phyloP scores from a whole-genome alignment of 2,888 invertebrate genomes.

The Athalia cordata region DNA sequence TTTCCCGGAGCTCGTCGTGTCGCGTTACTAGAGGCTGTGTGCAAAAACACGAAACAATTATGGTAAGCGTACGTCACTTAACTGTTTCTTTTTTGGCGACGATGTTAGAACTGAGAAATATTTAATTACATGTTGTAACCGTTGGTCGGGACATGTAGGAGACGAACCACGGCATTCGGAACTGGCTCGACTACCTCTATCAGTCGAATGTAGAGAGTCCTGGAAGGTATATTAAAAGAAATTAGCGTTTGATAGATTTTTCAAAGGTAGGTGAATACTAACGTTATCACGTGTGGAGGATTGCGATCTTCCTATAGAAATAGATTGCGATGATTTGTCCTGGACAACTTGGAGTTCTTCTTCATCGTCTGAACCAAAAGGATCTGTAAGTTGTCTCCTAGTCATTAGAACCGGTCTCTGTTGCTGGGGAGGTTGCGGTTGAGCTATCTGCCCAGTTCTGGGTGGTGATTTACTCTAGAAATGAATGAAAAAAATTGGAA shows the following conservation, averaged over 20 bases:
- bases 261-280: slow-evolving; percentile 57
- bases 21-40: slow-evolving; percentile 84
- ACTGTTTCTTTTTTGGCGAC: too few species aligned
- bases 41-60: slow-evolving; percentile 41
- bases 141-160: slow-evolving; percentile 66
- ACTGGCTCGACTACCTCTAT: slow-evolving; percentile 67
- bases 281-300: slow-evolving; percentile 70
- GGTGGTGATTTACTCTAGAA: slow-evolving; percentile 73
- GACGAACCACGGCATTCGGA: slow-evolving; percentile 67
- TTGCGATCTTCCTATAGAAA: slow-evolving; percentile 67
- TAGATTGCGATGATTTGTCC: slow-evolving; percentile 68
- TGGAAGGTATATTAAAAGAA: slow-evolving; percentile 48
- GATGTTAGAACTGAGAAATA: not conserved
- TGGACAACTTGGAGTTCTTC: slow-evolving; percentile 75
- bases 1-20: slow-evolving; percentile 89
- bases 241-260: not conserved
- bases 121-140: slow-evolving; percentile 70
- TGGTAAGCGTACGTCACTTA: not conserved
- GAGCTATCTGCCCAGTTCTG: slow-evolving; percentile 53
- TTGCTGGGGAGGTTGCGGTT: slow-evolving; percentile 55
- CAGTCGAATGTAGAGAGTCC: slow-evolving; percentile 62
- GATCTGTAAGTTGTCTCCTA: slow-evolving; percentile 89
- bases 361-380: slow-evolving; percentile 93
- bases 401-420: slow-evolving; percentile 82
- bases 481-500: slow-evolving; percentile 19